These are phyloP conservation scores for Scomber japonicus DNA, from an alignment of 2,113 vertebrate species.

Conservation along the genomic window DNA sequence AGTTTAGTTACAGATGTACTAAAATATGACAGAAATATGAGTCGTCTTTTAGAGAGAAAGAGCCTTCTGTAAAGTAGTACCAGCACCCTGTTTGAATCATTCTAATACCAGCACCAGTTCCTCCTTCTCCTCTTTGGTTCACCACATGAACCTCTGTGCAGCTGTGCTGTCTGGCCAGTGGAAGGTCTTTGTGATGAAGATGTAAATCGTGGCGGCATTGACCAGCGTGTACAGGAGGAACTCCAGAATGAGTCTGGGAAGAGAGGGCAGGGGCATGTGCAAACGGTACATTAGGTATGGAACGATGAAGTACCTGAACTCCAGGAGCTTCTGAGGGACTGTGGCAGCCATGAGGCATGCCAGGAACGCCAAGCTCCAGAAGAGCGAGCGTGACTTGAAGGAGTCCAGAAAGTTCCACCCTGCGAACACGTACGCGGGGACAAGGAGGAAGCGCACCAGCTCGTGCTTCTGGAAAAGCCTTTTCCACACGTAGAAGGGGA, in stretches of 20 bases:
- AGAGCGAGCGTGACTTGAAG: constrained; percentile 90
- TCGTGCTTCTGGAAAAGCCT: constrained; percentile 90
- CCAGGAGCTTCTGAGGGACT: constrained; percentile 95
- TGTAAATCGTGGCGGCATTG: constrained; percentile 89
- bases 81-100: not conserved
- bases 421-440: constrained; percentile 92
- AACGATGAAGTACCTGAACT: constrained; percentile 97
- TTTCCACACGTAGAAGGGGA: constrained; percentile 95
- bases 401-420: constrained; percentile 92
- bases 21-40: not conserved
- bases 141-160: constrained; percentile 98
- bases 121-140: constrained; percentile 7
- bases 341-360: constrained; percentile 86
- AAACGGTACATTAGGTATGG: constrained; percentile 95
- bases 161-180: constrained; percentile 90
- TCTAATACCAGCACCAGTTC: not conserved
- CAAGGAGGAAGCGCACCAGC: constrained; percentile 89
- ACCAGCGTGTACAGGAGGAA: constrained; percentile 88
- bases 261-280: constrained; percentile 89
- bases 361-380: constrained; percentile 92
- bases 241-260: constrained; percentile 88
- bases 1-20: not conserved
- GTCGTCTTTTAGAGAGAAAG: not conserved
- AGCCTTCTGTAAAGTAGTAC: not conserved
- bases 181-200: constrained; percentile 93